phyloP scores from a whole-genome alignment of 2,113 vertebrate species.

The Pseudorhombus dupliciocellatus region DNA sequence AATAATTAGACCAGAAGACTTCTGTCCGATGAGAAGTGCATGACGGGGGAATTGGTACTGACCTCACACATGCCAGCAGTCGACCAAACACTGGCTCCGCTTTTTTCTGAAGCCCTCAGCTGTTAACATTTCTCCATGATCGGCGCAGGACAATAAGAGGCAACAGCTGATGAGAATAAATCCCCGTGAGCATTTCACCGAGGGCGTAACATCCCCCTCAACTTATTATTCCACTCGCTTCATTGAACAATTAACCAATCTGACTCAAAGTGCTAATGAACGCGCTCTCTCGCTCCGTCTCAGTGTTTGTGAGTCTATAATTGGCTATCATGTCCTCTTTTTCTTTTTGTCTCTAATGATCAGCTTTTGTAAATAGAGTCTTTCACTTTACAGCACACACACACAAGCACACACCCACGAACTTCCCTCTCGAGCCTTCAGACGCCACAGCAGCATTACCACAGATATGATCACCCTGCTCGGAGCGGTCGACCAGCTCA shows the following conservation, averaged over 20 bases:
- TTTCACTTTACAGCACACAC: slow-evolving; percentile 42
- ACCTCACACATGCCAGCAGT: slow-evolving; percentile 21
- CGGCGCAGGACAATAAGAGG: slow-evolving; percentile 39
- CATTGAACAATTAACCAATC: slow-evolving; percentile 71
- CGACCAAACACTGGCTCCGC: slow-evolving; percentile 38
- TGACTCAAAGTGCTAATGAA: slow-evolving; percentile 72
- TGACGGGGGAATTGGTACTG: slow-evolving; percentile 25
- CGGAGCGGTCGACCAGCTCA: slow-evolving; percentile 47
- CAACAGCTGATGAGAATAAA: slow-evolving; percentile 51
- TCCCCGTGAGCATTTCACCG: slow-evolving; percentile 51
- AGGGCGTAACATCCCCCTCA: slow-evolving; percentile 54
- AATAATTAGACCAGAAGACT: background rate
- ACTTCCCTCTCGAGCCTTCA: slow-evolving; percentile 38
- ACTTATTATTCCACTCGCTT: slow-evolving; percentile 67
- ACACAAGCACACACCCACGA: slow-evolving; percentile 2
- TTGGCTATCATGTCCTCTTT: slow-evolving; percentile 57
- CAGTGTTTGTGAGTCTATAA: slow-evolving; percentile 50
- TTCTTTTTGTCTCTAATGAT: slow-evolving; percentile 53
- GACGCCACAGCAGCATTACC: slow-evolving; percentile 43
- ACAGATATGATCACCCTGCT: slow-evolving; percentile 70
- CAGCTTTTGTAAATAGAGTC: slow-evolving; percentile 55
- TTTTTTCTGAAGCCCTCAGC: slow-evolving; percentile 46
- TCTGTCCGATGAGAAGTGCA: slow-evolving; percentile 13
- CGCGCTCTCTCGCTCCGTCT: slow-evolving; percentile 26
- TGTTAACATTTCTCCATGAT: slow-evolving; percentile 36